Percentiles rank a stretch among this genome's conserved stretches.
phyloP scores from a whole-genome alignment of 2,797 vertebrate genomes.

The Platyrinchus mystaceus region DNA sequence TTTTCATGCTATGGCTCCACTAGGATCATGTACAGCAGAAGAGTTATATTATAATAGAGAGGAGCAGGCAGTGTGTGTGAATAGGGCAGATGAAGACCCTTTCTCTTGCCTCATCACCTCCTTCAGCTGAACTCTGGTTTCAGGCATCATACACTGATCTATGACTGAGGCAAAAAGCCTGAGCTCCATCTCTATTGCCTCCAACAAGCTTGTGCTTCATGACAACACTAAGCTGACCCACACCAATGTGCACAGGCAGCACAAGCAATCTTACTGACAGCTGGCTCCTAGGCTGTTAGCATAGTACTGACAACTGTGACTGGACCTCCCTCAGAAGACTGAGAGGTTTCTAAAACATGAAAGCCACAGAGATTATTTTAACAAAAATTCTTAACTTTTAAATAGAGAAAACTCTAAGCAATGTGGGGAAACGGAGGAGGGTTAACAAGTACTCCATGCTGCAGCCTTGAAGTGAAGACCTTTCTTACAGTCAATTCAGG shows the following conservation, averaged over 20 bases:
- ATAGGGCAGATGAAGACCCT: background rate
- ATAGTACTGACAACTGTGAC: background rate
- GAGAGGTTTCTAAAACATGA: background rate
- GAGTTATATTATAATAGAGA: background rate
- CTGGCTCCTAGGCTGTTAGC: background rate
- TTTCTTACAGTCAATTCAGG: background rate
- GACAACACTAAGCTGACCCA: background rate
- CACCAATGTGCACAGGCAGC: background rate
- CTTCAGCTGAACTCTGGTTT: background rate
- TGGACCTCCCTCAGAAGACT: background rate
- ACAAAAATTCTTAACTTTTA: background rate
- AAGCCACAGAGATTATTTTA: background rate
- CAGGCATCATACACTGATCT: background rate
- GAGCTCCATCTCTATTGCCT: background rate
- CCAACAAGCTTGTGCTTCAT: background rate
- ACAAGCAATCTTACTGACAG: background rate
- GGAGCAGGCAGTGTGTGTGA: rapidly evolving
- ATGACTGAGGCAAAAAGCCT: background rate
- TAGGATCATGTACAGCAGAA: rapidly evolving
- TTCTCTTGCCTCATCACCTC: background rate
- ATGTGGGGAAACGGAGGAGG: background rate
- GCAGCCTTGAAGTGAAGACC: background rate
- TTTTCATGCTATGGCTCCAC: background rate
- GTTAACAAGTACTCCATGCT: background rate
- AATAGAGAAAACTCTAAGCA: background rate